These are phyloP conservation scores for Lampris megalopsis DNA, from an alignment of 2,113 vertebrate species.

Conservation along the genomic window DNA sequence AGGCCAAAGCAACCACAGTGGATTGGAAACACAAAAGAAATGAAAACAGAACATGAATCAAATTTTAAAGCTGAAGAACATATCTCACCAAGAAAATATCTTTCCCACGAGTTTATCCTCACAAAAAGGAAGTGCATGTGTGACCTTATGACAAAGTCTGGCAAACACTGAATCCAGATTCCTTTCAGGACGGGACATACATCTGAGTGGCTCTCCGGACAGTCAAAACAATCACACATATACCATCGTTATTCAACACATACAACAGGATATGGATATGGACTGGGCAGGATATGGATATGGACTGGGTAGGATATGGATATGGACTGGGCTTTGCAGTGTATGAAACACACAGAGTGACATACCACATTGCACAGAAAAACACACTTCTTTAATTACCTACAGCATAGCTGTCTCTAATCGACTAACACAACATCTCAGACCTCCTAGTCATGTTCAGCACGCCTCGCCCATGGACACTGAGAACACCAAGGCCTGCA, in stretches of 20 bases:
- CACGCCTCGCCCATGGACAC: slow-evolving; percentile 4
- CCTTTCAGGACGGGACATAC: background rate
- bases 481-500: slow-evolving; percentile 4
- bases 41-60: slow-evolving; percentile 34
- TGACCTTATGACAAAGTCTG: background rate
- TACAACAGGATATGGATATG: background rate
- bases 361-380: background rate
- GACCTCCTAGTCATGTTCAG: slow-evolving; percentile 10
- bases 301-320: no score
- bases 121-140: slow-evolving; percentile 9
- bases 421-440: background rate
- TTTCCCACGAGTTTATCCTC: slow-evolving; percentile 16
- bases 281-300: no score
- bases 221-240: background rate
- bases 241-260: background rate
- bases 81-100: slow-evolving; percentile 12
- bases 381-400: background rate
- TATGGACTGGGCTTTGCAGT: no score
- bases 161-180: slow-evolving; percentile 4
- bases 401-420: background rate
- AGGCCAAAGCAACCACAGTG: slow-evolving; percentile 1
- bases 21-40: slow-evolving; percentile 30
- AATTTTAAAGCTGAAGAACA: slow-evolving; percentile 43
- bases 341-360: background rate
- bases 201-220: background rate